phyloP scores from a whole-genome alignment of 2,113 vertebrate species.

The Calonectris borealis region DNA sequence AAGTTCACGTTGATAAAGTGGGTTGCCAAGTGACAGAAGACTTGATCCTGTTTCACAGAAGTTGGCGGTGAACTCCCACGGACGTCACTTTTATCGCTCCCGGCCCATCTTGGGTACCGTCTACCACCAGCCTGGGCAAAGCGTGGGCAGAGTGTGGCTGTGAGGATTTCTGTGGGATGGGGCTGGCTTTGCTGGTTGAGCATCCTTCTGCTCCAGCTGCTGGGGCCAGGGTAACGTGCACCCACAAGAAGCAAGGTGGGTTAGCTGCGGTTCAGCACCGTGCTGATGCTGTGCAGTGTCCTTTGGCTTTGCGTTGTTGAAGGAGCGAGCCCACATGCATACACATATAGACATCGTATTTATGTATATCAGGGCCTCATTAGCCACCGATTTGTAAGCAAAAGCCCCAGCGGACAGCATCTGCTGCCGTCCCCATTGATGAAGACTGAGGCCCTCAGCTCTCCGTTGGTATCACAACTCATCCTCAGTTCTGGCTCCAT shows the following conservation, averaged over 20 bases:
- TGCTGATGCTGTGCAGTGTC: neutral
- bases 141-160: accelerated
- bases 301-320: neutral
- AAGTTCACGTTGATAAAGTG: conserved; percentile 41
- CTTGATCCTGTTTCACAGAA: conserved; percentile 24
- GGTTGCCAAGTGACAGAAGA: conserved; percentile 39
- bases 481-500: neutral
- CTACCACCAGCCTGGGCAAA: neutral
- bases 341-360: accelerated
- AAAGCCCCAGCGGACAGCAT: neutral
- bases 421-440: neutral
- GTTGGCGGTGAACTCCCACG: neutral
- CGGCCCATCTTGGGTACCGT: neutral
- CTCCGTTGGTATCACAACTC: accelerated
- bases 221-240: neutral
- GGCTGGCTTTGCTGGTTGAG: neutral
- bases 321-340: neutral
- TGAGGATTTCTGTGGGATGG: neutral
- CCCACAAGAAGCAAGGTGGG: accelerated
- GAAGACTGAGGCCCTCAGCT: neutral
- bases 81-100: neutral
- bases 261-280: neutral
- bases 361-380: neutral
- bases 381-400: neutral
- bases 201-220: neutral